Evolutionary conservation across 2,888 invertebrate genomes (phyloP), one percentile per base, ranked within the genome.

Genomic region (Melolontha melolontha): DNA sequence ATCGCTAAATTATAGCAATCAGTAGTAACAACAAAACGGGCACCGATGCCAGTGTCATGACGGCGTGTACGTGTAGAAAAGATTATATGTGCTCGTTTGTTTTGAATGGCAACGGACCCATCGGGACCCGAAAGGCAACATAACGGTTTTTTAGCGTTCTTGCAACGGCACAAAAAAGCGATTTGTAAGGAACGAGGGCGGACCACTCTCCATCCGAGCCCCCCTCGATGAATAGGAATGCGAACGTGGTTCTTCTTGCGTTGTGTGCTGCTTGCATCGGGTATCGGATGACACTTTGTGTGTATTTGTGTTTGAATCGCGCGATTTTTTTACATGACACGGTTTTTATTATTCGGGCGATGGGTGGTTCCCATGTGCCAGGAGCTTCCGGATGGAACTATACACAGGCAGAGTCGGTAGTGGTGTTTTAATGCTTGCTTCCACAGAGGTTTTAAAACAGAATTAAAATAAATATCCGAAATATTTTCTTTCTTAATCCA

Each of bases 1-100:
- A 81, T 81, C 80, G 74, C 72, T 54, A 81, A 81, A 82, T 82
- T 81, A 82, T 77, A 81, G 81, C 81, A 80, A 82, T 82, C 79
- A 74, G 71, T 57, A 17, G 42, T 27, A 64, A 54, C 63, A 64
- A 64, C 44, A 52, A 63, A 17, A 59, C 44, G 44, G 55, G 14
- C 11, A 29, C 10, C 10, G 51, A 40, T 27, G 14, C 2, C 11
- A 14, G 16, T 12, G 39, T 22, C 41, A n/a, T 40, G 54, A 16
- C 40, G 50, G 8, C 10, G 47, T 17, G 47, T 47, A 17, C 16
- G 47, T 17, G 47, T 14, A 34, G 34, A 47, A 42, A 49, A 80
- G 79, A 80, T 80, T 81, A 80, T 78, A 81, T 78, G 80, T 79
- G 34, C 34, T 2, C 34, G 7, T 29, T 29, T 29, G 7, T 34